Evolutionary conservation across 2,888 invertebrate genomes (phyloP), one percentile per base, ranked within the genome.

Genomic region (Caprella mutica): DNA sequence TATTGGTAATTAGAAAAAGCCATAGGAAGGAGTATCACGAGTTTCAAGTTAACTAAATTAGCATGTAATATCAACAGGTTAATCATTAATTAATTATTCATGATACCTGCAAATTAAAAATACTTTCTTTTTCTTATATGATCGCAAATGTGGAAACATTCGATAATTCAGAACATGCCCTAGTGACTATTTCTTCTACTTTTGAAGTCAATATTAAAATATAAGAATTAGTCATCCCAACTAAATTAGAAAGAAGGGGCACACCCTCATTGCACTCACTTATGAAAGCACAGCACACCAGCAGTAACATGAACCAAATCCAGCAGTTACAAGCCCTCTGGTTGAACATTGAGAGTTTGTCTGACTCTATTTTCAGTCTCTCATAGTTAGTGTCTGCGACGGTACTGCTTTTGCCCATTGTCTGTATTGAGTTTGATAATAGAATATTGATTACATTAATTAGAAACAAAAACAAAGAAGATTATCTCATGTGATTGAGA

Each of bases 301-400:
- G 76, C 5, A 83, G 80, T 54, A 94, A 77, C 85, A 93, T 85
- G 35, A 92, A 74, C 90, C 92, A 93, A 66, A 93, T 81, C 91
- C 92, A 92, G 73, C 93, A 94, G 70, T 89, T 88, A 81, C 90
- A 93, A 0, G 87, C 86, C 63, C 85, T 82, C 65, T 81, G 80
- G 23, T 87, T 90, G 73, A 91, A 90, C 66, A 85, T 86, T 65
- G 85, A 83, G 35, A 94, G 75, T 68, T 86, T 81, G 40, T 83
- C 82, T 0, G 88, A 86, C 73, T 93, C 92, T 39, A 78, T 79
- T 70, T 84, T 83, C 58, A 94, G 74, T 40, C 85, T 84, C 27
- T 76, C 74, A 66, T 84, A 77, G 72, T 93, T 93, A 14, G 78
- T 77, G 65, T 92, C 91, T 0, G 91, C 85, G 65, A 89, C 72